Evolutionary conservation across 2,888 invertebrate species (phyloP), one percentile per base, ranked within the genome.

Genomic region (Zele albiditarsus): DNA sequence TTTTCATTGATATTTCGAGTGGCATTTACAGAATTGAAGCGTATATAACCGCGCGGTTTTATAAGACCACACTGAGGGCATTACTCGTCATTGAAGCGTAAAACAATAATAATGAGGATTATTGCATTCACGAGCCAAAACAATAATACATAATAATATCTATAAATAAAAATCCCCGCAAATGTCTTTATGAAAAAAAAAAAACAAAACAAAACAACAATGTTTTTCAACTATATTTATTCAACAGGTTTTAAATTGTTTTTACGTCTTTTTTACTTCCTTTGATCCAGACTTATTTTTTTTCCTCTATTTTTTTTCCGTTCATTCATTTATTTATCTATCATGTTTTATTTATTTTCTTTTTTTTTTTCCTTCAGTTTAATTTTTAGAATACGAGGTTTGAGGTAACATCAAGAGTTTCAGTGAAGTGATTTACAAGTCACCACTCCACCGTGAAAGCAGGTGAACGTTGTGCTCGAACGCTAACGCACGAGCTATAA

Each of bases 361-460:
- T 76, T 62, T 63, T 77, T 73, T 78, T 74, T 76, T 65, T 77
- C 23, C 67, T 20, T 63, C 16, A 16, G n/a, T 46, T 16, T 10
- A 46, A 16, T 58, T 62, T 70, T 68, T 42, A 25, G 68, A 31
- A 73, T 73, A 60, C 65, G 57, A 71, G 71, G 75, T 70, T 80
- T 74, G 77, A 74, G 77, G 74, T 28, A 62, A 27, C 82, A 85
- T 82, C 57, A 49, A 85, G 85, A 85, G 86, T 86, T 85, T 87
- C 82, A 83, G 82, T 85, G 86, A 86, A 87, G 84, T 87, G 88
- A 88, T 87, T 88, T 88, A 87, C 85, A 87, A 87, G 84, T 88
- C 86, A 66, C 72, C 79, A 87, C 85, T 87, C 86, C 86, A 85
- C 83, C 88, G 86, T 86, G 83, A 86, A 87, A 85, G 87, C 87